Base-by-base conservation (phyloP, 2,797 vertebrate genomes). In the Gallirallus australis region DNA sequence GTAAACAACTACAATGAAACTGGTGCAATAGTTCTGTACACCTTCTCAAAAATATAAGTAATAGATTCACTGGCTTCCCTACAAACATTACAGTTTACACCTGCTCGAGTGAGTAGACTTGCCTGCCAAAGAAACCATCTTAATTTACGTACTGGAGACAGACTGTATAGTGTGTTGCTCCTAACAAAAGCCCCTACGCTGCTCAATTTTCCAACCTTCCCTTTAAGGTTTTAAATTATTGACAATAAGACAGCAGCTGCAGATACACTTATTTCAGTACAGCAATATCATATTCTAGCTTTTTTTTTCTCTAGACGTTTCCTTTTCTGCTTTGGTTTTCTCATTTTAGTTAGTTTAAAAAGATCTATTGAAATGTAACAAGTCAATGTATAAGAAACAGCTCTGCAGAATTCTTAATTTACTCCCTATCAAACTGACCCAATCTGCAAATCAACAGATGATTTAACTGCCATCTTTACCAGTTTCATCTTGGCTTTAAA, bases 221-320 rank as follows among this genome's bases (percentile, higher is more conserved):
- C 50, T 56, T 94, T 7, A 68, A 75, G 82, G 82, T 83, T 54
- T 69, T 83, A 64, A 94, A 92, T 94, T 90, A 84, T 87, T 95
- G 89, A 95, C 65, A 72, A 5, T 40, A 23, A 77, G 69, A 81
- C 6, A 77, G 82, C 86, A 92, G 78, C 86, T 81, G 92, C 82
- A 89, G 73, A 54, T 13, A n/a, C 28, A 21, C 35, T 68, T 60
- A 25, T 77, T 84, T 80, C 78, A 47, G 69, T 15, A 8, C 1
- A 40, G 65, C 64, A 76, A 6, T 39, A 39, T 19, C 23, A 20
- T 35, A 12, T 19, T 53, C 64, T 28, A 31, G 64, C 23, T 9
- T 18, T 18, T 8, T 45, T 52, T 45, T 48, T 53, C 77, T 48
- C 85, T 75, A 82, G 82, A n/a, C 59, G 31, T 59, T 86, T 86